Percentiles rank a stretch among this genome's conserved stretches.
Evolutionary conservation across 2,888 invertebrate species (phyloP).

Genomic region (Melolontha melolontha): DNA sequence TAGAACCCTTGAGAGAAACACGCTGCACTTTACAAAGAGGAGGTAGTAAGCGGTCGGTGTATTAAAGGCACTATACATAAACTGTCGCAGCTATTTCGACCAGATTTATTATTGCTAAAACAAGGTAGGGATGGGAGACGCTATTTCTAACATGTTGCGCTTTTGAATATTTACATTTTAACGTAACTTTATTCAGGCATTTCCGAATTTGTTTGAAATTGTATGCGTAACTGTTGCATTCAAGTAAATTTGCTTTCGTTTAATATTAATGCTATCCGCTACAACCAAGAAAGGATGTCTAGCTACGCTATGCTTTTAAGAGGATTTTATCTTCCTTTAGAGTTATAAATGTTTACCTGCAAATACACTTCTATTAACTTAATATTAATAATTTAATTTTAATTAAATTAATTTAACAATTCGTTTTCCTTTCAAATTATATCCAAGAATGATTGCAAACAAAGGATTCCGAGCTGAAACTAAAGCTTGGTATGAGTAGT

Average conservation of each 20-base stretch:
- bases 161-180: constrained; percentile 4
- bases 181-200: neutral
- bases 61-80: too few relatives aligned
- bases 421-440: too few relatives aligned
- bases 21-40: too few relatives aligned
- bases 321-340: neutral
- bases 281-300: neutral
- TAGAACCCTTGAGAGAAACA: too few relatives aligned
- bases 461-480: too few relatives aligned
- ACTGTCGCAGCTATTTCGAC: neutral
- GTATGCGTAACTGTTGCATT: neutral
- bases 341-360: too few relatives aligned
- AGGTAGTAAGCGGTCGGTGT: too few relatives aligned
- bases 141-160: constrained; percentile 11
- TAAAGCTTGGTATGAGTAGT: too few relatives aligned
- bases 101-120: neutral
- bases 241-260: neutral
- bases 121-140: neutral
- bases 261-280: neutral
- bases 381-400: too few relatives aligned
- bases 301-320: neutral
- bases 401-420: too few relatives aligned
- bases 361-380: too few relatives aligned
- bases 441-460: too few relatives aligned
- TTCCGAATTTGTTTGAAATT: neutral